Base-by-base conservation (phyloP, 2,113 vertebrate genomes). In the Boulengeromyrus knoepffleri region DNA sequence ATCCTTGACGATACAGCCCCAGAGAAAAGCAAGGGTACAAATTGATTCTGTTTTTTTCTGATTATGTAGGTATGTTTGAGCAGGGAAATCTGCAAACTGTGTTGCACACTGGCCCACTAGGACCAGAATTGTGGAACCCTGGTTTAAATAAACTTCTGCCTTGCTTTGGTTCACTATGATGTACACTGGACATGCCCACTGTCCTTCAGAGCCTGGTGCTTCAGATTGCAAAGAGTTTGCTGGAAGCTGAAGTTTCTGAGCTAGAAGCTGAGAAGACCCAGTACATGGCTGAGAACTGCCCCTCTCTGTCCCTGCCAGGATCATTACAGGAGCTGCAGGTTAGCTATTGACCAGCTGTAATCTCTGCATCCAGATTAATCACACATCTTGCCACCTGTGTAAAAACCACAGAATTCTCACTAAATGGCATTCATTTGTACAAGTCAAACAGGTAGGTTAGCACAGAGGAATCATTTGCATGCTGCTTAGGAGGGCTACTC, bases 121-220 rank as follows among this genome's bases (percentile, higher is more conserved):
- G 27, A 70, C 62, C n/a, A 27, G 62, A 70, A 83, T 10, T 83
- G 77, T 83, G 39, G 62, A 70, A 19, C 9, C 12, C 31, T 87
- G n/a, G n/a, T 17, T 53, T 52, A 15, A 53, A 52, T 87, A 3
- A 53, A 31, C 85, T 47, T 6, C 2, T 46, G 83, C 83, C 83
- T 46, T n/a, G 3, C 5, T 47, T 31, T 2, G n/a, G 85, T 12
- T 53, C 31, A 39, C 56, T 39, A 36, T 53, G n/a, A 53, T 36
- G 5, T 5, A 52, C 19, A n/a, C n/a, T 87, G 31, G n/a, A 10
- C 13, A 53, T 1, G n/a, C 92, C n/a, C 45, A 42, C 83, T 47
- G 56, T 91, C 88, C 49, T 42, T 5, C 94, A 99, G 98, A 99
- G 98, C 91, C 91, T 98, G 94, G 96, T 99, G 94, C 97, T 99